Conservation (phyloP, 2,888 invertebrate genomes). For the Agapostemon virescens region DNA sequence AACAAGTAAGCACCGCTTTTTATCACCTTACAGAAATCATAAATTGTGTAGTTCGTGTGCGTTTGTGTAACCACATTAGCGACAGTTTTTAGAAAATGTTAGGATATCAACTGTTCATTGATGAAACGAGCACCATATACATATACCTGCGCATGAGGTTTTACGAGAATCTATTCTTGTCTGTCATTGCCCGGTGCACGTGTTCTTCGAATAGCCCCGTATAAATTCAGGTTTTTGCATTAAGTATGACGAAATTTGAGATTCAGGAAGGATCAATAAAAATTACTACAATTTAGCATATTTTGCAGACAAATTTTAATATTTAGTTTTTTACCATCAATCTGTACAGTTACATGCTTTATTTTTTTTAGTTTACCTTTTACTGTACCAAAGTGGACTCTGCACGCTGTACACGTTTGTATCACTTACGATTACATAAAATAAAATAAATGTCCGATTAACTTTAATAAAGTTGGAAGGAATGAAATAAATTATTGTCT, state of each 20-base stretch:
- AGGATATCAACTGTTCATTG: constrained; percentile 17
- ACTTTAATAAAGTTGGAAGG: not conserved
- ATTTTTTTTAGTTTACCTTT: not conserved
- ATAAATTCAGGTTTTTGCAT: not conserved
- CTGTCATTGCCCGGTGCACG: not conserved
- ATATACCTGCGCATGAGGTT: not conserved
- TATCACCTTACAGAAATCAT: constrained; percentile 34
- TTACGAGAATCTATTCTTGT: not conserved
- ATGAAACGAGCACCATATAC: constrained; percentile 16
- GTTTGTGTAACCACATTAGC: constrained; percentile 2
- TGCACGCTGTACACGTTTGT: not conserved
- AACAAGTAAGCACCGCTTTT: constrained; percentile 39
- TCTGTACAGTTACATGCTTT: not conserved
- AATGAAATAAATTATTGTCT: not conserved
- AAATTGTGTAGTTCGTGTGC: constrained; percentile 1
- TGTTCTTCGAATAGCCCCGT: not conserved
- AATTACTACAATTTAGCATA: not conserved
- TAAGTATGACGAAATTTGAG: not conserved
- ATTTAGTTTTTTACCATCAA: not conserved
- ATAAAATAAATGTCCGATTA: not conserved
- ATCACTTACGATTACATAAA: not conserved
- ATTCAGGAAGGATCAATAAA: not conserved
- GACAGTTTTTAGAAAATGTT: constrained; percentile 14
- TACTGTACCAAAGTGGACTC: not conserved
- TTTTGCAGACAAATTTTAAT: not conserved